Conservation (phyloP, 2,888 invertebrate species). For the Norana najaformis region DNA sequence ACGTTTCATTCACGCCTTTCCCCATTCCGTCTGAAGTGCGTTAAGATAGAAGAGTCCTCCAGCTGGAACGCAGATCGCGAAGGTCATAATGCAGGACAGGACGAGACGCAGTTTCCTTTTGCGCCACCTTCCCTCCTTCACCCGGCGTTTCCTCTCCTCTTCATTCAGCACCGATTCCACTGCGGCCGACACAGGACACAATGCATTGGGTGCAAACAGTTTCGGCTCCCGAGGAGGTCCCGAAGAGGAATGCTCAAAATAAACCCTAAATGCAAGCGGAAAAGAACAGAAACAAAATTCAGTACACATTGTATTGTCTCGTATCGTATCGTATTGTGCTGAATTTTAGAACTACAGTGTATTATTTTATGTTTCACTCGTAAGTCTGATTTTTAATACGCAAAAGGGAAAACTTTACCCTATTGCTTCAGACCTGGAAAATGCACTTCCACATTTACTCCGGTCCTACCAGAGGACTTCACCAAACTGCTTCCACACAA, state of each 20-base stretch:
- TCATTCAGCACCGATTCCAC: background rate
- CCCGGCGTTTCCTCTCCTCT: background rate
- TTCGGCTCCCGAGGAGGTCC: background rate
- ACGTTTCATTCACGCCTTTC: background rate
- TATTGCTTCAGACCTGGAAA: too few relatives aligned
- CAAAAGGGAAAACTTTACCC: too few relatives aligned
- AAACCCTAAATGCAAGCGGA: background rate
- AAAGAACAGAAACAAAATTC: too few relatives aligned
- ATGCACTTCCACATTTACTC: too few relatives aligned
- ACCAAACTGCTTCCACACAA: too few relatives aligned
- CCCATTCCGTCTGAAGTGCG: background rate
- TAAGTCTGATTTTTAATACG: too few relatives aligned
- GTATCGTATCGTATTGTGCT: too few relatives aligned
- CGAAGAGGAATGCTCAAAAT: background rate
- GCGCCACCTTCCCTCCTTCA: background rate
- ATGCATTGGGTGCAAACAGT: background rate
- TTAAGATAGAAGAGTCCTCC: conserved; percentile 8
- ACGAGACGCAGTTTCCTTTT: background rate
- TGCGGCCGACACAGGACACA: background rate
- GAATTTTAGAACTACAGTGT: too few relatives aligned
- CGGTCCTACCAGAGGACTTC: too few relatives aligned
- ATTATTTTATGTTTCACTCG: too few relatives aligned
- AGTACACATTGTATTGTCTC: background rate
- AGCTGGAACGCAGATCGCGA: background rate
- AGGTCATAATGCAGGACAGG: conserved; percentile 6